Evolutionary conservation across 2,888 invertebrate species (phyloP), one percentile per base, ranked within the genome.

Genomic region (Synanthedon formicaeformis): DNA sequence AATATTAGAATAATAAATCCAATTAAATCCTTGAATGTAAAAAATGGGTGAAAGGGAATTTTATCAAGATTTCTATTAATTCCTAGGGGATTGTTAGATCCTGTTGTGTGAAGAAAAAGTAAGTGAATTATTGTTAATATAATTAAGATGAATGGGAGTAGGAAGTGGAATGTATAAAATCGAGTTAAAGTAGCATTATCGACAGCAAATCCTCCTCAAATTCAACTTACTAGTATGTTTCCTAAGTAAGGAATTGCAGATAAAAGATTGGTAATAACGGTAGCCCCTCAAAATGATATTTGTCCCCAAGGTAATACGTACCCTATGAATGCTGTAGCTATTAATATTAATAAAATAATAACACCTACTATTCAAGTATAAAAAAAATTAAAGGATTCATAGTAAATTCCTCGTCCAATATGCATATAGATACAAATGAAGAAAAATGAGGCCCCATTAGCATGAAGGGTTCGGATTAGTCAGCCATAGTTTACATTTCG

Each of bases 201-300:
- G 14, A 94, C 91, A 0, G 91, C 90, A 78, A 93, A 94, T 67
- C 93, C 93, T 2, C 93, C 93, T 89, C 93, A 94, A 65, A 94
- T 78, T 90, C 92, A 93, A 78, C 89, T 85, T 1, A 93, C 91
- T 78, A 93, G 64, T 58, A 69, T 73, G 54, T 69, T 76, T 12
- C 92, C 93, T 79, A 93, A 65, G 60, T 91, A 92, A 0, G 93
- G 93, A 10, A 94, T 89, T 2, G 92, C 92, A 0, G 93, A 93
- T 57, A 94, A 56, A 63, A 94, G 64, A 69, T 93, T 93, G 40
- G 92, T 93, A 90, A 93, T 93, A n/a, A 94, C 92, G 45, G 93
- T 93, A 0, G 93, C 93, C 1, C 92, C 93, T 89, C 93, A 94
- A 73, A 92, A 94, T 1, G 93, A 93, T 90, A 94, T 94, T 91